Base-by-base conservation (phyloP, 2,888 invertebrate species). In the Lochmaea crataegi region DNA sequence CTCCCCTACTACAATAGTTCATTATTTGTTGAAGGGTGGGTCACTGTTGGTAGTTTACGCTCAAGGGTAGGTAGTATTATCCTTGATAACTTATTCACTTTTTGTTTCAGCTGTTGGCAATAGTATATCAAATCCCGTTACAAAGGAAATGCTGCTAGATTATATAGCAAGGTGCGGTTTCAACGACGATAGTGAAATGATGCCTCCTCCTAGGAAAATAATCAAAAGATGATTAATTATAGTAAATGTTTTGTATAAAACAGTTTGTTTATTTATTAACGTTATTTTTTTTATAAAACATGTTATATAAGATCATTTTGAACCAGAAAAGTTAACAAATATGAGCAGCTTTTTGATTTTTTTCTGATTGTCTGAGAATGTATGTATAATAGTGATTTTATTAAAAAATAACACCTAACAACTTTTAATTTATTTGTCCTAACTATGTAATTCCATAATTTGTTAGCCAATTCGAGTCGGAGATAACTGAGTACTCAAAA, bases 61-160 rank as follows among this genome's bases (percentile, higher is more conserved):
- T n/a, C n/a, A n/a, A n/a, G n/a, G n/a, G n/a, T n/a, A n/a, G n/a
- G n/a, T n/a, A 41, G 41, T 41, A 51, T 22, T 12, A 65, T 45
- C 16, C 18, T 14, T 65, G 42, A 26, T 18, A 41, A 68, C n/a
- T 26, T 18, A 45, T 26, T n/a, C 14, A 41, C 38, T 51, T 41
- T 58, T 77, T 77, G 72, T 89, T 90, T 18, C 87, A 94, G 95
- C 95, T 79, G 97, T 98, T 53, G 92, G 90, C 82, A 90, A 93
- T 68, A 96, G 94, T 84, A 98, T 98, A 84, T 85, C 86, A 53
- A 86, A 92, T 80, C 98, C 98, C 0, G 93, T 98, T 2, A 97
- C 97, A 0, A 94, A 94, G 85, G 94, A 96, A 75, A 88, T 88
- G 72, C 89, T 98, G 12, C 86, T 97, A 60, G 89, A 93, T 65